Evolutionary conservation across 2,113 vertebrate species (phyloP), one percentile per base, ranked within the genome.

Genomic region (Alosa alosa): DNA sequence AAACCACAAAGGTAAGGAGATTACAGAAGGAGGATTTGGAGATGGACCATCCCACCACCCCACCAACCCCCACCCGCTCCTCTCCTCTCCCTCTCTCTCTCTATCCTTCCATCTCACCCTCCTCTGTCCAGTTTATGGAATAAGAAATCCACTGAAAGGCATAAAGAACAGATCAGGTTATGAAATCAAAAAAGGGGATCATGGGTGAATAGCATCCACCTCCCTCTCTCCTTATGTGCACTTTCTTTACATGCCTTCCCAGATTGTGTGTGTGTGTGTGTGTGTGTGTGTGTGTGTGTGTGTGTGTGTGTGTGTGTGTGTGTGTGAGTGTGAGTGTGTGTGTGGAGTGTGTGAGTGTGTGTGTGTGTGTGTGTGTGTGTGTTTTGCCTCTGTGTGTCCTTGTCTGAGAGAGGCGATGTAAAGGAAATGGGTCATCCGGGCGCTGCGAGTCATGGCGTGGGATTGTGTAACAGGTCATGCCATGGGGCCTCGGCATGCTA

Each of bases 11-110:
- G 64, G 64, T 72, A 72, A 72, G 64, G 64, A 72, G 64, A 72
- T 72, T 72, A 72, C 64, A 31, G 64, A 72, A 36, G 64, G 64
- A 72, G 64, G 64, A 72, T 72, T 72, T 72, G 64, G 64, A 72
- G 64, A 72, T 72, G 64, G 64, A 72, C 64, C 64, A 72, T 36
- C 2, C 25, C 64, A 1, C n/a, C 64, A 72, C 64, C 64, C 60
- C 60, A 64, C 55, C 55, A 57, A 18, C 7, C 55, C 25, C n/a
- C 64, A 36, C 31, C 64, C 64, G 25, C 0, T 2, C 31, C 64
- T 11, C 64, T 8, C 31, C 64, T 72, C 25, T 25, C 60, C 22
- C 20, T 64, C 60, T n/a, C 22, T 64, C 47, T n/a, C 64, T 72
- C 25, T 57, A 1, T 49, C 10, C 6, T 49, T 49, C 6, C 47